phyloP scores from a whole-genome alignment of 2,113 vertebrate genomes.

The Siphamia tubifer region DNA sequence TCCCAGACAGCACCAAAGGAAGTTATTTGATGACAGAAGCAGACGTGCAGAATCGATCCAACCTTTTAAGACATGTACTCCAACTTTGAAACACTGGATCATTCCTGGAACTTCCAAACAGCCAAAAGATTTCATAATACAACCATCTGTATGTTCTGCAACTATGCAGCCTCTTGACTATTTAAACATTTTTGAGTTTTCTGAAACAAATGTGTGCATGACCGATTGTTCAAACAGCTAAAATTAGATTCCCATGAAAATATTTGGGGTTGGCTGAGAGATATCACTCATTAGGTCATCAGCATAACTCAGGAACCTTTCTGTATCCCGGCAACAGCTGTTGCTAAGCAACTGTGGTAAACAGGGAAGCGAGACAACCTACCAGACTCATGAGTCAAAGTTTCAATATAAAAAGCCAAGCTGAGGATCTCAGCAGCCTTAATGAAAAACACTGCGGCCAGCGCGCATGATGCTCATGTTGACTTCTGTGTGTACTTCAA shows the following conservation, averaged over 20 bases:
- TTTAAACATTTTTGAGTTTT: background rate
- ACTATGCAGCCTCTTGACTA: background rate
- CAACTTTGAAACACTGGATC: background rate
- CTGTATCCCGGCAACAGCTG: conserved; percentile 48
- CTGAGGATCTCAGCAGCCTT: conserved; percentile 26
- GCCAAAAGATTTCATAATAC: background rate
- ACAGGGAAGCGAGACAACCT: conserved; percentile 51
- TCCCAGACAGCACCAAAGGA: background rate
- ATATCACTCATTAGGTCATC: conserved; percentile 50
- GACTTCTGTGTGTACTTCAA: conserved; percentile 10
- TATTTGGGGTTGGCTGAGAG: conserved; percentile 29
- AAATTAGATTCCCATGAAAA: conserved; percentile 45
- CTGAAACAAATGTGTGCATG: background rate
- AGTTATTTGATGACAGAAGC: conserved; percentile 48
- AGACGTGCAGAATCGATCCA: conserved; percentile 5
- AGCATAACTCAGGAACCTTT: conserved; percentile 37
- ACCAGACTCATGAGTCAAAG: conserved; percentile 65
- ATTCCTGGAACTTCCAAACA: conserved; percentile 1
- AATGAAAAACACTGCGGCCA: conserved; percentile 35
- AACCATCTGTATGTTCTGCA: background rate
- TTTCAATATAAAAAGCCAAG: conserved; percentile 51
- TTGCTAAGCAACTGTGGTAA: conserved; percentile 59
- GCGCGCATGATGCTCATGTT: conserved; percentile 29
- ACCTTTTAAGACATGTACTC: background rate
- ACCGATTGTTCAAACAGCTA: conserved; percentile 12